phyloP scores from a whole-genome alignment of 2,797 vertebrate genomes.

The Lutra lutra region DNA sequence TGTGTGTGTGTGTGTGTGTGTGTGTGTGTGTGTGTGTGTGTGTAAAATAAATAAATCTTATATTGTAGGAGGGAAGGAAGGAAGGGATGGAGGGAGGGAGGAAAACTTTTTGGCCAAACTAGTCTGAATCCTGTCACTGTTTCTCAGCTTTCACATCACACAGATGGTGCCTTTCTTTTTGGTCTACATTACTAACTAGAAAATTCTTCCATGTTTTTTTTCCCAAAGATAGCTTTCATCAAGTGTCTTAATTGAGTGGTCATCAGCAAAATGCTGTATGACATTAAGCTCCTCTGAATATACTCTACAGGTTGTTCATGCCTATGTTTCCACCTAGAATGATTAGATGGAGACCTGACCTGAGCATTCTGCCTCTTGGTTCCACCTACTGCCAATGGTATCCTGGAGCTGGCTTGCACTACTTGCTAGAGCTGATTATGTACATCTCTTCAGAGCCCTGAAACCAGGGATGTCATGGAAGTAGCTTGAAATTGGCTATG shows the following conservation, averaged over 20 bases:
- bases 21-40: too few relatives aligned
- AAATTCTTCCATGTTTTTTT: background rate
- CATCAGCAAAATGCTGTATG: background rate
- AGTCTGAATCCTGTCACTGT: background rate
- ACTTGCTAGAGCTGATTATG: background rate
- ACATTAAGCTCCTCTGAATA: background rate
- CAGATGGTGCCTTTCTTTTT: background rate
- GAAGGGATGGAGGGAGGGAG: too few relatives aligned
- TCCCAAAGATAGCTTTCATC: background rate
- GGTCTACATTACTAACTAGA: background rate
- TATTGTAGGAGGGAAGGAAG: too few relatives aligned
- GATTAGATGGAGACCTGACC: rapidly evolving
- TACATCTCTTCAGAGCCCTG: background rate
- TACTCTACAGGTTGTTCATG: background rate
- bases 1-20: too few relatives aligned
- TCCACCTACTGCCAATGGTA: background rate
- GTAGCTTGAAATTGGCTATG: background rate
- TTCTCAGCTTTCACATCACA: background rate
- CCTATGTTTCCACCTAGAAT: background rate
- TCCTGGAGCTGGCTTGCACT: background rate
- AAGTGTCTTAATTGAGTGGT: background rate
- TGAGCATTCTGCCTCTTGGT: background rate
- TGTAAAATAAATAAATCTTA: too few relatives aligned
- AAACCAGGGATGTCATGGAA: background rate
- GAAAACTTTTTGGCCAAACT: background rate